Conservation (phyloP, 2,113 vertebrate species). For the Meleagris gallopavo region DNA sequence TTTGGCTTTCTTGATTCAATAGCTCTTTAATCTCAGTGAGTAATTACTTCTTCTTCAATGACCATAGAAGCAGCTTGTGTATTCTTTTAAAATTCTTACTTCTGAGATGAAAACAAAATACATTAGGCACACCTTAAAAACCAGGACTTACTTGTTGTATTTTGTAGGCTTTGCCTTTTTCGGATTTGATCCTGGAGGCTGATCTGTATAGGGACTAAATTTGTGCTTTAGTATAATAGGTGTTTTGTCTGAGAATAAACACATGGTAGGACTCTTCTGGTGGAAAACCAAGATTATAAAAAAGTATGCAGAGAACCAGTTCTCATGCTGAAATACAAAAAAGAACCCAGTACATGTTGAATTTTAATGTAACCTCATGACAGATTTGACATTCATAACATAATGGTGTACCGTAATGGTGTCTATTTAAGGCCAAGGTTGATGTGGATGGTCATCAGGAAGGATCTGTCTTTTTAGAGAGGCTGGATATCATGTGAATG, state of each 20-base stretch:
- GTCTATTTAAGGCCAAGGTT: not conserved
- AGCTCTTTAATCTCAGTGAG: not conserved
- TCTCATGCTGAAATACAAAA: not conserved
- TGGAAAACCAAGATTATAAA: not conserved
- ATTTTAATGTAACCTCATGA: not conserved
- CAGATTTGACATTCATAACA: not conserved
- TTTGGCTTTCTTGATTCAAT: not conserved
- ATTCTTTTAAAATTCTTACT: not conserved
- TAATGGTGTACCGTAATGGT: not conserved
- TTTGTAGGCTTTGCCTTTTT: not conserved
- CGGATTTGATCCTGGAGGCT: not conserved
- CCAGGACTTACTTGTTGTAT: not conserved
- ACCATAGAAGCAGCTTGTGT: not conserved
- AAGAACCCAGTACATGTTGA: accelerated
- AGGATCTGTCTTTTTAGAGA: not conserved
- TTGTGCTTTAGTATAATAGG: not conserved
- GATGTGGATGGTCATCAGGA: not conserved
- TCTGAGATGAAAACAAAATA: not conserved
- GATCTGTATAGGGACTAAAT: not conserved
- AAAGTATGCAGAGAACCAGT: not conserved
- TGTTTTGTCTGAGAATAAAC: not conserved
- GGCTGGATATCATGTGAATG: not conserved
- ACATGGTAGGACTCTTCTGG: not conserved
- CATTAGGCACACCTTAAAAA: not conserved
- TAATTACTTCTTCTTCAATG: not conserved